Evolutionary conservation across 2,113 vertebrate genomes (phyloP), one percentile per base, ranked within the genome.

Genomic region (Dolichotis patagonum): DNA sequence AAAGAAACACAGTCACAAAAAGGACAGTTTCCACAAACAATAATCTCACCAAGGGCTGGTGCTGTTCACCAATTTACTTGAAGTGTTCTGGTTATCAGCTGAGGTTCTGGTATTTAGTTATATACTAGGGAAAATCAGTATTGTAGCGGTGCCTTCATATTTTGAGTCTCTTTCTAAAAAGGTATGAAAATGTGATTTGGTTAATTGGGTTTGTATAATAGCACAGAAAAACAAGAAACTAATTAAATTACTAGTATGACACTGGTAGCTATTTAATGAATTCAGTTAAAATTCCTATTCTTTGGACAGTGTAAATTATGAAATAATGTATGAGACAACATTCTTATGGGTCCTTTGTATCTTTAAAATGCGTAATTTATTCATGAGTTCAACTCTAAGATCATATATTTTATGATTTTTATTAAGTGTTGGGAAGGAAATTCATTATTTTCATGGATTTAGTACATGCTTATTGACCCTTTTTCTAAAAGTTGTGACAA

Each of bases 331-430:
- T 56, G 49, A 96, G 81, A 52, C 8, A 69, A 58, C 17, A 78
- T 17, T 91, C 92, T 94, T 65, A 75, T 43, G 12, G 58, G 32
- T 1, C 3, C 19, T 10, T 86, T 63, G 14, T 89, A 14, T 95
- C 52, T 93, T 91, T 88, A 81, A 95, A 94, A 89, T 91, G 12
- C 41, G 1, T 91, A 41, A 65, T 13, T 96, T 88, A 38, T 9
- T 41, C 28, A 28, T 65, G 41, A 65, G n/a, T 88, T 95, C 28
- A 71, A 75, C 49, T 84, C 19, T 73, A 81, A 95, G 30, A 46
- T 91, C 30, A 86, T 35, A 5, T n/a, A n/a, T 88, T 30, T 75
- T 26, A n/a, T 63, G 69, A 28, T 28, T 85, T 83, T 94, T 90
- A 91, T 77, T 77, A 94, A 58, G 43, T 35, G 90, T 95, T 84